Base-by-base conservation (phyloP, 2,797 vertebrate species). In the Diceros bicornis region DNA sequence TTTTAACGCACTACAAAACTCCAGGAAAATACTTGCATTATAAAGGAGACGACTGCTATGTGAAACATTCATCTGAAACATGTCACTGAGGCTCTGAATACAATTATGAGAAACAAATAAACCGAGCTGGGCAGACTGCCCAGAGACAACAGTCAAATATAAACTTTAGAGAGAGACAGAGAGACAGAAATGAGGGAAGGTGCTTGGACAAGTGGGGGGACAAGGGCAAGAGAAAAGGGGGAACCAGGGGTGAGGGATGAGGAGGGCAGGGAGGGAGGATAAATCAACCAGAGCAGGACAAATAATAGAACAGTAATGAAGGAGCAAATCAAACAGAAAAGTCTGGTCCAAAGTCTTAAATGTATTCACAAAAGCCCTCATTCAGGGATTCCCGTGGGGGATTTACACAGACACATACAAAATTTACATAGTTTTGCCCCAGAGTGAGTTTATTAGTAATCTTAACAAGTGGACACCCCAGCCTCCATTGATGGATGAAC, bases 31-130 rank as follows among this genome's bases (percentile, higher is more conserved):
- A 72, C 37, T 52, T 29, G 7, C 81, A 71, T 44, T 47, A 79
- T 4, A 75, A 82, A 81, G 64, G 71, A 89, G 81, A 64, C 74
- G 47, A 81, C 89, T 72, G 88, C 29, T 55, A 71, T 64, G 78
- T 23, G 69, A 93, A 96, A 94, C 59, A 68, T 55, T 12, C 41
- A 86, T 89, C 88, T 61, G 81, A 91, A 97, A 92, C 44, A 47
- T 50, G 68, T 66, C 96, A 78, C 72, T 29, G 85, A 96, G 90
- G 69, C 55, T 93, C 90, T 91, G 78, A 77, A 82, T 84, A 94
- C 91, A 96, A 94, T 95, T 77, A 93, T 94, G 71, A 98, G 91
- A 96, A 98, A 96, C 85, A 96, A 97, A 92, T 94, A 97, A 97
- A 94, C 52, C 78, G 69, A 89, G 74, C 57, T 84, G 85, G 97